Evolutionary conservation across 2,797 vertebrate genomes (phyloP).

Genomic region (Pipistrellus nathusii): DNA sequence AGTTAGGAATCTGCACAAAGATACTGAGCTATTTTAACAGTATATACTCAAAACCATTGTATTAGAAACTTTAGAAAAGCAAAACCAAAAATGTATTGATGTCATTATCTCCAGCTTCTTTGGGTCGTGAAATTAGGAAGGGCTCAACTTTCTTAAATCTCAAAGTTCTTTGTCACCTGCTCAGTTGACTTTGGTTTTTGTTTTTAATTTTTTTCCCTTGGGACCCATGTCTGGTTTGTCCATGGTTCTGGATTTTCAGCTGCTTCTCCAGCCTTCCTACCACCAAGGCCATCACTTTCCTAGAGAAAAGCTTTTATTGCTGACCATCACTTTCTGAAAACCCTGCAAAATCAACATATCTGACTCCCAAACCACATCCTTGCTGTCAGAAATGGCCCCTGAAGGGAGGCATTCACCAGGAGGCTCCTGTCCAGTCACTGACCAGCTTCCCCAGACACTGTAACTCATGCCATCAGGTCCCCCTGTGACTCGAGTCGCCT

Average conservation of each 20-base stretch:
- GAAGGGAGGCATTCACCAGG: neutral
- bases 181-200: neutral
- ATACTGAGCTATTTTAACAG: neutral
- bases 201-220: neutral
- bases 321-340: neutral
- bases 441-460: neutral
- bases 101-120: neutral
- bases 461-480: neutral
- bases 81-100: neutral
- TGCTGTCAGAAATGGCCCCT: neutral
- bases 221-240: neutral
- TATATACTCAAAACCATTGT: neutral
- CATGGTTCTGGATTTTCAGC: neutral
- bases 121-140: neutral
- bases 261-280: neutral
- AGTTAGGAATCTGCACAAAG: neutral
- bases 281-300: neutral
- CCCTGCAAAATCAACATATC: neutral
- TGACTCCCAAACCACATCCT: neutral
- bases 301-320: neutral
- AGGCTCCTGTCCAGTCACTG: neutral
- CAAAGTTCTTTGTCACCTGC: neutral
- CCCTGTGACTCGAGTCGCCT: neutral
- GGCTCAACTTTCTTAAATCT: neutral
- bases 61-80: neutral